Base-by-base conservation (phyloP, 2,113 vertebrate genomes). In the Corythoichthys intestinalis region DNA sequence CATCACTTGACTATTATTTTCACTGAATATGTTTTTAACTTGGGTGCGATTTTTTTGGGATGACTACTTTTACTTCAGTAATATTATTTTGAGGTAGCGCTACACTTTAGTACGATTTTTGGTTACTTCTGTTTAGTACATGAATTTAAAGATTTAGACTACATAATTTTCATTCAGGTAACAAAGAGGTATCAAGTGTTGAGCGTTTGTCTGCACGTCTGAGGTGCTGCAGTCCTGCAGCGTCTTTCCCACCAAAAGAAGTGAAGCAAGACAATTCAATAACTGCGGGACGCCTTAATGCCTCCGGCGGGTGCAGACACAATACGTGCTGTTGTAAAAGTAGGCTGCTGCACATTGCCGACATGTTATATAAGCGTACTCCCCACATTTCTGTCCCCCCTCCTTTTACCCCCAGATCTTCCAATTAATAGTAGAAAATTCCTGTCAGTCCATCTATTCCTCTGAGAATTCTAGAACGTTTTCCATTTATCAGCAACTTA, bases 241-340 rank as follows among this genome's bases (percentile, higher is more conserved):
- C n/a, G 59, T 82, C 73, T 82, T 66, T 58, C 76, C 73, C 65
- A 73, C 41, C 38, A 67, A 72, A 71, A 71, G 61, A 80, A 80
- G 76, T 49, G 63, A 78, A 79, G 75, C 71, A 84, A 88, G 80
- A 83, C 80, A 83, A 79, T 79, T 73, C 72, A 77, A 80, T 86
- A 80, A 77, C 82, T 67, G 71, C 74, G 67, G 57, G 66, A 69
- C 11, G 47, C 61, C 69, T 81, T 76, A 52, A 70, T 75, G 78
- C 78, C 66, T 83, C 72, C 10, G 76, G 70, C 82, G 60, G 65
- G 54, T 13, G 34, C 35, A 52, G 65, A 47, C 44, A 7, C 15
- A 65, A 69, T 54, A 41, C 49, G 47, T 35, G 5, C 28, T 50
- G 39, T 1, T 49, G 53, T 69, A 78, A 53, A 64, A 17, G 47